A percentile compares a stretch with the other conserved stretches of the same genome.
Evolutionary conservation across 2,797 vertebrate genomes (phyloP).

Genomic region (Anabas testudineus): DNA sequence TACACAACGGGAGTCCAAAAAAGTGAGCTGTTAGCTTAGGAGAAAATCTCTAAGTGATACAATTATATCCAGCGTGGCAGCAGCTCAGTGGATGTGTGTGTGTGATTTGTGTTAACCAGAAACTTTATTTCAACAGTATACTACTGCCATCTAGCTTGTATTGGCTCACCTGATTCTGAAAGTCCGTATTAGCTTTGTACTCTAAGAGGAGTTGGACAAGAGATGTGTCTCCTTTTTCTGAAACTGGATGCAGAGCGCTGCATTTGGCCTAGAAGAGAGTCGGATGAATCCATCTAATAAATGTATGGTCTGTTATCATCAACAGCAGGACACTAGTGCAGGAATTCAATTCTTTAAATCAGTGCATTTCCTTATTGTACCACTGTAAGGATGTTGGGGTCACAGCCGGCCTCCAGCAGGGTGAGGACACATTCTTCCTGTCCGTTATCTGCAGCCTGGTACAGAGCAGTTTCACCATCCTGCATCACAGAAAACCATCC

Average conservation of each 20-base stretch:
- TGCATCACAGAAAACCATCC: slow-evolving; percentile 59
- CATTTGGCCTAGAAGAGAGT: slow-evolving; percentile 74
- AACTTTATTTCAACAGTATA: slow-evolving; percentile 12
- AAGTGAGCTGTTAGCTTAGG: neutral
- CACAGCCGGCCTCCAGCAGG: slow-evolving; percentile 87
- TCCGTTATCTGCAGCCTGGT: slow-evolving; percentile 85
- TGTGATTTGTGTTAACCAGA: neutral
- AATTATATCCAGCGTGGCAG: neutral
- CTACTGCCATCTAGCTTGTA: slow-evolving; percentile 32
- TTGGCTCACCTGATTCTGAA: slow-evolving; percentile 82
- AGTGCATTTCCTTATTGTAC: slow-evolving; percentile 66
- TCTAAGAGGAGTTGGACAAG: slow-evolving; percentile 87
- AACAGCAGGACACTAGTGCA: slow-evolving; percentile 8
- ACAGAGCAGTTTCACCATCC: slow-evolving; percentile 91
- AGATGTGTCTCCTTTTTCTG: slow-evolving; percentile 83
- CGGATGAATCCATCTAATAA: neutral
- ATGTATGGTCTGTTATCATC: neutral
- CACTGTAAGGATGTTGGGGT: slow-evolving; percentile 86
- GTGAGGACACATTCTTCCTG: slow-evolving; percentile 86
- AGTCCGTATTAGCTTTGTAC: slow-evolving; percentile 78
- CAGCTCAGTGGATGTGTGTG: slow-evolving; percentile 1
- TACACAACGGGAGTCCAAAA: slow-evolving; percentile 7
- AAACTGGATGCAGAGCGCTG: slow-evolving; percentile 84
- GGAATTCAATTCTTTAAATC: neutral
- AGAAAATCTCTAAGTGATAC: slow-evolving; percentile 8